These are phyloP conservation scores for Hirudinaria manillensis DNA, from an alignment of 2,888 invertebrate species.

Conservation along the genomic window DNA sequence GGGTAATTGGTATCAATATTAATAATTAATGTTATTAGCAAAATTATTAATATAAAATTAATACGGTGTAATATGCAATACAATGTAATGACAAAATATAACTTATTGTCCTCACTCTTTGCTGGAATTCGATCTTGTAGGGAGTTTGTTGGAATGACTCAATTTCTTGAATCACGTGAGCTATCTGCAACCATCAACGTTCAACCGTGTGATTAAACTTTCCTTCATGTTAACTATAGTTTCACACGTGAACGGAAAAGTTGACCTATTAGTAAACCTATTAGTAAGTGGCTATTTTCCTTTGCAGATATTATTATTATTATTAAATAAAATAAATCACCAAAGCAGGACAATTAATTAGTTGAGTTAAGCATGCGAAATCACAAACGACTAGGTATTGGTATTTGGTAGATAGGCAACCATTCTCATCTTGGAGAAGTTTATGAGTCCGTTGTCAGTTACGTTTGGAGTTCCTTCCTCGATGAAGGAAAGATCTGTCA, in stretches of 20 bases:
- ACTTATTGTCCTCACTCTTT: slow-evolving; percentile 57
- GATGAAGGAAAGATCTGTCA: slow-evolving; percentile 83
- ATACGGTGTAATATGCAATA: neutral
- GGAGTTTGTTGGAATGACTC: slow-evolving; percentile 83
- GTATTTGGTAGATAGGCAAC: slow-evolving; percentile 56
- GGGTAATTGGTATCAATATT: too few species aligned
- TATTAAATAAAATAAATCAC: too few species aligned
- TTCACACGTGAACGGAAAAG: neutral
- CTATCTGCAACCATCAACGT: slow-evolving; percentile 63
- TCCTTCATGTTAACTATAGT: too few species aligned
- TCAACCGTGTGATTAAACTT: too few species aligned
- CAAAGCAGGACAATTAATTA: too few species aligned
- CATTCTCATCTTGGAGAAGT: slow-evolving; percentile 92
- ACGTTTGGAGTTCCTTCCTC: slow-evolving; percentile 87
- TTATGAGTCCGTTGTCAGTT: slow-evolving; percentile 78
- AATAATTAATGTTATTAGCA: too few species aligned
- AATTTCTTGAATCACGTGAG: slow-evolving; percentile 84
- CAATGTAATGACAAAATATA: neutral
- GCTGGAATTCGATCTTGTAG: slow-evolving; percentile 79
- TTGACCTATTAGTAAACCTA: neutral
- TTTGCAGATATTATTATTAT: neutral
- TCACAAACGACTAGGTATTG: too few species aligned
- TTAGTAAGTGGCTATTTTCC: neutral
- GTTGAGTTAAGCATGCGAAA: too few species aligned
- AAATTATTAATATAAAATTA: too few species aligned